Percentiles rank a stretch among this genome's conserved stretches.
Conservation (phyloP, 2,888 invertebrate species). For the Agrochola circellaris region DNA sequence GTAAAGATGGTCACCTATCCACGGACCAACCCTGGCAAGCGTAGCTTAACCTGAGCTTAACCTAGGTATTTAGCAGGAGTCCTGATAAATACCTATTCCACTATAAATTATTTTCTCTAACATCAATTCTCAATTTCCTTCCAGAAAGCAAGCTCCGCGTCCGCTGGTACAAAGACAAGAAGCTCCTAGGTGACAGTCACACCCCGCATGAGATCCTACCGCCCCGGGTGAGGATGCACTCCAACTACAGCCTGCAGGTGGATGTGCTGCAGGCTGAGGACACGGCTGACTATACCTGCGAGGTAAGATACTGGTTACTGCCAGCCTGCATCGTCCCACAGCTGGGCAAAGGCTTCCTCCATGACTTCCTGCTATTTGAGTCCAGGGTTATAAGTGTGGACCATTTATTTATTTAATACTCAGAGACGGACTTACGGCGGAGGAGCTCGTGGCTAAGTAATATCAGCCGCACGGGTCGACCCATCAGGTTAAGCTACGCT, state of each 20-base stretch:
- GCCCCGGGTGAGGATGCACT: slow-evolving; percentile 91
- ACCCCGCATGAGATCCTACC: slow-evolving; percentile 88
- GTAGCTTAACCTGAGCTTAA: too few species aligned
- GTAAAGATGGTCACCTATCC: too few species aligned
- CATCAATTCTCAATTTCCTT: slow-evolving; percentile 48
- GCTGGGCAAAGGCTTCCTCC: not conserved
- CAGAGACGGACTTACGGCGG: too few species aligned
- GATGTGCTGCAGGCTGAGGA: slow-evolving; percentile 90
- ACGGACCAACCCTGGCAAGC: too few species aligned
- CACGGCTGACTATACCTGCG: slow-evolving; percentile 93
- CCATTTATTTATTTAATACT: too few species aligned
- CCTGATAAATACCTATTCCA: too few species aligned
- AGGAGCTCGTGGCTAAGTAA: too few species aligned
- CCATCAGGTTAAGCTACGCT: too few species aligned
- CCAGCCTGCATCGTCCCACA: not conserved
- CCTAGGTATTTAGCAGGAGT: too few species aligned
- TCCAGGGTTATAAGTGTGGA: too few species aligned
- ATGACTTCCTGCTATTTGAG: not conserved
- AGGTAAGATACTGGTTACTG: slow-evolving; percentile 81
- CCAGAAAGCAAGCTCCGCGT: slow-evolving; percentile 91
- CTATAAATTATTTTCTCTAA: not conserved
- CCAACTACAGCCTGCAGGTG: slow-evolving; percentile 94
- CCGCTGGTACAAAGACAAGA: slow-evolving; percentile 93
- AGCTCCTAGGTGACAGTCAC: slow-evolving; percentile 92
- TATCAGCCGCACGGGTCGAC: too few species aligned